Percentiles rank a stretch among this genome's conserved stretches.
These are phyloP conservation scores for Homarus gammarus DNA, from an alignment of 2,888 invertebrate species.

Conservation along the genomic window DNA sequence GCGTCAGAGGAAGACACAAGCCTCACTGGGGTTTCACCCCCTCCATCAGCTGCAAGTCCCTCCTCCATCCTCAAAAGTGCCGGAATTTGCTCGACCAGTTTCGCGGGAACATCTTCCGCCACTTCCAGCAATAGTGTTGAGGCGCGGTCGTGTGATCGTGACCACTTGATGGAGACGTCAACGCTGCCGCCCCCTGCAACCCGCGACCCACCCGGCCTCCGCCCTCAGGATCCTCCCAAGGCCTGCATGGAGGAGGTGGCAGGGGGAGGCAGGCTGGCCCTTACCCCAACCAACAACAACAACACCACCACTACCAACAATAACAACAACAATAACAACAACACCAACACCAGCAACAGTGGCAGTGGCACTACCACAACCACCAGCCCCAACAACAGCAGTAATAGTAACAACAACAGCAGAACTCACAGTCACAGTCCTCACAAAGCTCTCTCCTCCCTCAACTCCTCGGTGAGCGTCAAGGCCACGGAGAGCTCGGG, in stretches of 20 bases:
- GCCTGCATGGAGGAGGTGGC: slow-evolving; percentile 68
- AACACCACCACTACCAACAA: slow-evolving; percentile 63
- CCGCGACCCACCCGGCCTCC: slow-evolving; percentile 39
- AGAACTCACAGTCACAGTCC: slow-evolving; percentile 47
- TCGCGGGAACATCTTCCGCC: slow-evolving; percentile 17
- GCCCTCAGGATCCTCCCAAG: slow-evolving; percentile 59
- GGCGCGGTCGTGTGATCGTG: slow-evolving; percentile 39
- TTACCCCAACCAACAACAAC: slow-evolving; percentile 68
- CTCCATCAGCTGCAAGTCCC: slow-evolving; percentile 18
- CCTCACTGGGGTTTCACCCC: not conserved
- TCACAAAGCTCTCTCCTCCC: slow-evolving; percentile 42
- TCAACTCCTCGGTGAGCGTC: slow-evolving; percentile 45
- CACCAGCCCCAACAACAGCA: slow-evolving; percentile 21
- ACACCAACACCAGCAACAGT: slow-evolving; percentile 32
- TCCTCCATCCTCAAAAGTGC: slow-evolving; percentile 8
- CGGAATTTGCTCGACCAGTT: not conserved
- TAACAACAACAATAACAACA: slow-evolving; percentile 57
- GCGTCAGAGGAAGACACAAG: slow-evolving; percentile 26
- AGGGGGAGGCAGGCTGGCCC: slow-evolving; percentile 55
- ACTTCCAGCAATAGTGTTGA: slow-evolving; percentile 43
- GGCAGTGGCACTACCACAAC: slow-evolving; percentile 37
- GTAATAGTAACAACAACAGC: slow-evolving; percentile 24
- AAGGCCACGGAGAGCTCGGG: slow-evolving; percentile 64
- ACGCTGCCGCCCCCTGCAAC: slow-evolving; percentile 62
- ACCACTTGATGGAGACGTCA: slow-evolving; percentile 67